These are phyloP conservation scores for Sebastiscus albofasciatus DNA, from an alignment of 2,797 vertebrate genomes.

Conservation along the genomic window DNA sequence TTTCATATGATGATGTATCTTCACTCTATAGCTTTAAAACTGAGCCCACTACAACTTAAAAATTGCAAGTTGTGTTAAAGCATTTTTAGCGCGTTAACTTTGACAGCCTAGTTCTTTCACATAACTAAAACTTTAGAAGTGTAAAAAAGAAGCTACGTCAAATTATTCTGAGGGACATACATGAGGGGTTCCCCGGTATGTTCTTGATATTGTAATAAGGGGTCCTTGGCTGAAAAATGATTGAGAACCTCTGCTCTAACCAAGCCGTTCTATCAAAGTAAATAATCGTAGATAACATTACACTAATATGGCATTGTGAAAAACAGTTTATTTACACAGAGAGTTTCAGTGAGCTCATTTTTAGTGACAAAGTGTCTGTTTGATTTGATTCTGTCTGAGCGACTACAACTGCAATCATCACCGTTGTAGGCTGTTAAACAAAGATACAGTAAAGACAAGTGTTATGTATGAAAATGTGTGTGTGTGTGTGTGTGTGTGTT, in stretches of 20 bases:
- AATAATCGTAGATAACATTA: not conserved
- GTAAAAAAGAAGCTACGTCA: too few species aligned
- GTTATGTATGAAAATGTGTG: not conserved
- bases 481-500: slow-evolving; percentile 23
- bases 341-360: not conserved
- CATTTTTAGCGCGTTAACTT: too few species aligned
- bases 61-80: too few species aligned
- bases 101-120: too few species aligned
- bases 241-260: not conserved
- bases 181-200: too few species aligned
- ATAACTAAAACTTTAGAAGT: too few species aligned
- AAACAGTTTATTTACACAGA: slow-evolving; percentile 13
- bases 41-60: too few species aligned
- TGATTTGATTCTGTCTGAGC: not conserved
- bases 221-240: too few species aligned
- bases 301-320: not conserved
- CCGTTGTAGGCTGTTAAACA: not conserved
- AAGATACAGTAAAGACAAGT: not conserved
- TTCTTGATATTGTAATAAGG: too few species aligned
- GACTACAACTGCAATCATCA: not conserved
- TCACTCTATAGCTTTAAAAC: too few species aligned
- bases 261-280: not conserved
- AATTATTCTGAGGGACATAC: too few species aligned
- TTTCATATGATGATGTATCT: too few species aligned
- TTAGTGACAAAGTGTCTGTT: not conserved